Evolutionary conservation across 2,888 invertebrate genomes (phyloP).

Genomic region (Chloroclystis v-ata): DNA sequence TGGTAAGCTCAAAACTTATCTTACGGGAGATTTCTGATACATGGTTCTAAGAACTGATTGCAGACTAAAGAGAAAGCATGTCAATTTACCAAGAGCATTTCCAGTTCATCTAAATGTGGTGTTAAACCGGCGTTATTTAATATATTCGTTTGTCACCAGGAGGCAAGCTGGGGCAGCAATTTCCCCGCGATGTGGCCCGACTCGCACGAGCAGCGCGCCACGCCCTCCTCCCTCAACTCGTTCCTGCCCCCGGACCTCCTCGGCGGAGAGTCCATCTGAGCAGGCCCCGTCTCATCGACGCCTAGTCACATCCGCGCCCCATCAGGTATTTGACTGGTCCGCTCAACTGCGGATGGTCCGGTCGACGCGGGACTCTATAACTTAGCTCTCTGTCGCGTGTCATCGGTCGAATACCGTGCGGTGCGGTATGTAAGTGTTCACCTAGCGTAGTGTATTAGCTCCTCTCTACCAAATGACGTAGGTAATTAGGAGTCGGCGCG

Average conservation of each 20-base stretch:
- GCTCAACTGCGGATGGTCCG: too few species aligned
- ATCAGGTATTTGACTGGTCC: constrained; percentile 2
- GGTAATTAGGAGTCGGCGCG: constrained; percentile 46
- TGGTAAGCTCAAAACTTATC: too few species aligned
- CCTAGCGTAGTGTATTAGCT: constrained; percentile 22
- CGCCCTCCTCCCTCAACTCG: constrained; percentile 90
- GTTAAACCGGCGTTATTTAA: too few species aligned
- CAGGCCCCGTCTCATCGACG: constrained; percentile 30
- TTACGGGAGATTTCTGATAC: too few species aligned
- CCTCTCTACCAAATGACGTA: constrained; percentile 39
- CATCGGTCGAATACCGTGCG: not conserved
- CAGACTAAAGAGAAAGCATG: too few species aligned
- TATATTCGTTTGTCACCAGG: constrained; percentile 37
- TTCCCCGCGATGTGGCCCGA: constrained; percentile 83
- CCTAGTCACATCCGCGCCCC: constrained; percentile 63
- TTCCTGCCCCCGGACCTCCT: constrained; percentile 92
- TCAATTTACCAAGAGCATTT: too few species aligned
- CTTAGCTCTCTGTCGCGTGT: too few species aligned
- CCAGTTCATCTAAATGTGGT: too few species aligned
- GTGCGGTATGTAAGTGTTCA: constrained; percentile 24
- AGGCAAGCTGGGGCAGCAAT: constrained; percentile 59
- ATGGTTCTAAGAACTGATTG: too few species aligned
- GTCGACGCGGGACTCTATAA: too few species aligned
- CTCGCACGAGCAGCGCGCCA: constrained; percentile 86
- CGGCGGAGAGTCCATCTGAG: constrained; percentile 90